Base-by-base conservation (phyloP, 2,888 invertebrate species). In the Petrolisthes cinctipes region DNA sequence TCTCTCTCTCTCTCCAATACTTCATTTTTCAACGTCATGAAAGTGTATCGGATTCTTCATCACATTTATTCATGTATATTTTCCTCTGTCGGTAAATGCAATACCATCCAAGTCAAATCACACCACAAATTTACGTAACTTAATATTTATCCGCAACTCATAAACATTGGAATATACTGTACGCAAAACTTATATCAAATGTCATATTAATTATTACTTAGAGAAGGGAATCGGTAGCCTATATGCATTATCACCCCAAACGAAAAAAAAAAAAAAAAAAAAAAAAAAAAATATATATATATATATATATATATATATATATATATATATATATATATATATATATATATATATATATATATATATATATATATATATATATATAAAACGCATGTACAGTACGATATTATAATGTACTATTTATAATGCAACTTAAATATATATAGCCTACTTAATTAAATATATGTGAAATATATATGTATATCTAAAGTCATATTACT, bases 1-100 rank as follows among this genome's bases (percentile, higher is more conserved):
- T 37, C n/a, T 75, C n/a, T 11, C 20, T 23, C 37, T 37, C 37
- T 37, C 37, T 37, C 37, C 37, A 37, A 37, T 37, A 37, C 37
- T 37, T 37, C 0, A 3, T 75, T 11, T 23, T 75, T 23, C 37
- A n/a, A 14, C n/a, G 9, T 11, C 37, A 11, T 75, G 37, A 20
- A 20, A 20, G 17, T 11, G 75, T 11, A 11, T n/a, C 20, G 1
- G 75, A 75, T 17, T 11, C 11, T n/a, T 75, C 4, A 17, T n/a
- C 2, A 85, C 79, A 85, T 85, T 79, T 78, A 57, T 78, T 79
- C 79, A 85, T 85, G 79, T 85, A 85, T 85, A 78, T 85, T 79
- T 85, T 54, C 5, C 51, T 75, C 71, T 85, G 79, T 85, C 61
- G 78, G 79, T 85, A 85, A 79, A 85, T 85, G 17, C 56, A 78